Evolutionary conservation across 2,113 vertebrate species (phyloP).

Genomic region (Pygoscelis antarcticus): DNA sequence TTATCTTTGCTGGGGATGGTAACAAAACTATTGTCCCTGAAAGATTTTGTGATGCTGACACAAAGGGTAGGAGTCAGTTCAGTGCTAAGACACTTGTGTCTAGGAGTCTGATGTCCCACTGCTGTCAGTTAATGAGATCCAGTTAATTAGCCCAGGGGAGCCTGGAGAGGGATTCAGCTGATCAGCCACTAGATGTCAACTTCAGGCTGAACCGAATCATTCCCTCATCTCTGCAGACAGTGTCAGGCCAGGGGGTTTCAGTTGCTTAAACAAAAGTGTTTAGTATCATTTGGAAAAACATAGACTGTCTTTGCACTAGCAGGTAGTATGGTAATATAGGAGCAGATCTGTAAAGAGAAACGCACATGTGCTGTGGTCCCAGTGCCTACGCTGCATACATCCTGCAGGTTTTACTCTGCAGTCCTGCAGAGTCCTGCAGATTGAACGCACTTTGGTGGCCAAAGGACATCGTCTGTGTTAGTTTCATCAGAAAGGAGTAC

Average conservation of each 20-base stretch:
- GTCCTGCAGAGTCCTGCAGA: too few relatives aligned
- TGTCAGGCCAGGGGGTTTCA: neutral
- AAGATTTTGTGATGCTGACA: neutral
- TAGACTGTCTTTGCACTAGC: neutral
- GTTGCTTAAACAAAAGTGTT: neutral
- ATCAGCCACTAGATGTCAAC: neutral
- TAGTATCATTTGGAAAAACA: neutral
- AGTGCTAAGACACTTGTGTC: neutral
- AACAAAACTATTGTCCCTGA: neutral
- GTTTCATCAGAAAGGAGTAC: neutral
- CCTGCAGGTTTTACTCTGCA: fast-evolving
- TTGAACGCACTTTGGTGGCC: neutral
- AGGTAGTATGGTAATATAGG: fast-evolving
- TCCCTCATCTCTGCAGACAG: neutral
- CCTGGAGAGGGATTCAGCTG: neutral
- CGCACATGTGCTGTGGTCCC: fast-evolving
- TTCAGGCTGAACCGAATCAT: neutral
- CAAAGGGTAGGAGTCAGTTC: neutral
- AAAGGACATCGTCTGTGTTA: neutral
- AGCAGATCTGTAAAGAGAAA: neutral
- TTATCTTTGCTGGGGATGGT: neutral
- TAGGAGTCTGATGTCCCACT: neutral
- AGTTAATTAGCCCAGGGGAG: neutral
- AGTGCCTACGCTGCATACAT: fast-evolving
- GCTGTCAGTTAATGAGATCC: neutral